These are phyloP conservation scores for Solen grandis DNA, from an alignment of 1,140 invertebrate genomes.

Conservation along the genomic window DNA sequence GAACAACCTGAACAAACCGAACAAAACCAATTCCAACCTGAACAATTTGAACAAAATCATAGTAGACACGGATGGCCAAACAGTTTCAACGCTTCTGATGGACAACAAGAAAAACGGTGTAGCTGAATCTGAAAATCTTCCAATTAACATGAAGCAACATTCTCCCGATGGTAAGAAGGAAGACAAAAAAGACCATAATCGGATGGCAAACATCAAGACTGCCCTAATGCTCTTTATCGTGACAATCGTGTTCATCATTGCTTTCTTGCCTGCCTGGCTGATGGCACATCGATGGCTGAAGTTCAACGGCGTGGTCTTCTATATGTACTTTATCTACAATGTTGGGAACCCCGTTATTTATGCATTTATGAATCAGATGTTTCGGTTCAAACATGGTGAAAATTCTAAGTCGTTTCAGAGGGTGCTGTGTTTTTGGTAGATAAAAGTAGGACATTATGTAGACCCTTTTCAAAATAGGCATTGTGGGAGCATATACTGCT, in stretches of 20 bases:
- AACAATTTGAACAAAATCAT: constrained; percentile 16
- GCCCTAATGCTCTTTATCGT: constrained; percentile 78
- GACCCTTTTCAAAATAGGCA: no score
- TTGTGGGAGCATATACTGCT: no score
- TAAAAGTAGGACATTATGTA: no score
- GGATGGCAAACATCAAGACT: constrained; percentile 74
- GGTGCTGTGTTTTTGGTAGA: background rate
- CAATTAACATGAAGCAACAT: background rate
- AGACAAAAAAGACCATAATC: constrained; percentile 49
- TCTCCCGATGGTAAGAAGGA: background rate
- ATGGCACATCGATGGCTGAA: constrained; percentile 71
- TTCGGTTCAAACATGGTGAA: constrained; percentile 69
- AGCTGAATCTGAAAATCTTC: constrained; percentile 7
- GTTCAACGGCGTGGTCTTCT: constrained; percentile 74
- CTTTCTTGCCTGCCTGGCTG: constrained; percentile 76
- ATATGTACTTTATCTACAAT: constrained; percentile 78
- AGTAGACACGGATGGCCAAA: constrained; percentile 50
- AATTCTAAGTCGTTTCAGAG: constrained; percentile 53
- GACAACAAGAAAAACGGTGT: constrained; percentile 1
- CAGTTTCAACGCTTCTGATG: constrained; percentile 10
- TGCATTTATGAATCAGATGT: constrained; percentile 79
- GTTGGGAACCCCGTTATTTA: constrained; percentile 79
- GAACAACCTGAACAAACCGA: constrained; percentile 12
- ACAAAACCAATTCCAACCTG: constrained; percentile 1
- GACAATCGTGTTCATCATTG: constrained; percentile 76